Percentiles rank a stretch among this genome's conserved stretches.
These are phyloP conservation scores for Orthonychiurus folsomi DNA, from an alignment of 2,888 invertebrate genomes.

Conservation along the genomic window DNA sequence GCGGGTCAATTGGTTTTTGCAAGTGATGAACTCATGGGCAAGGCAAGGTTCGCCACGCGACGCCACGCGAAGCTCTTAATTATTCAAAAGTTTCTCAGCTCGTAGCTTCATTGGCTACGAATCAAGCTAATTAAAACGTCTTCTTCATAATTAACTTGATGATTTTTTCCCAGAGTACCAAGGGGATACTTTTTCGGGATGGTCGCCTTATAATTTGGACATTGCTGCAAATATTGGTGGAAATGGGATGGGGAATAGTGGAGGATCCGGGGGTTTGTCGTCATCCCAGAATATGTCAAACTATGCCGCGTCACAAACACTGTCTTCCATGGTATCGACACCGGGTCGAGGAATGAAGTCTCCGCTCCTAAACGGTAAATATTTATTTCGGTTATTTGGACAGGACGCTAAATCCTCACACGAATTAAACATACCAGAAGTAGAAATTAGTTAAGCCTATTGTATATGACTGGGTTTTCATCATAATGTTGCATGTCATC, in stretches of 20 bases:
- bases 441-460: no score
- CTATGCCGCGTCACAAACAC: background rate
- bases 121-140: no score
- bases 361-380: constrained; percentile 31
- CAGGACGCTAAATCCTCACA: no score
- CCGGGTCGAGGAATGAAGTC: constrained; percentile 16
- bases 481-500: no score
- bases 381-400: background rate
- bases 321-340: background rate
- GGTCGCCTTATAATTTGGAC: constrained; percentile 8
- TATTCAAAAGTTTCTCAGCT: no score
- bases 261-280: background rate
- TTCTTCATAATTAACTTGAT: background rate
- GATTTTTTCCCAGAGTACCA: constrained; percentile 4
- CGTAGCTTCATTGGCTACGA: no score
- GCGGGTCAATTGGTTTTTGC: no score
- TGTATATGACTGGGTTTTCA: no score
- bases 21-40: no score
- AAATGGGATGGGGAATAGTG: background rate
- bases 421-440: no score
- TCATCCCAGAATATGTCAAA: background rate
- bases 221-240: constrained; percentile 5
- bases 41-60: no score
- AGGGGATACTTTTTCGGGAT: constrained; percentile 2
- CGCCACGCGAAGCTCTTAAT: no score